Conservation (phyloP, 2,888 invertebrate genomes). For the Amphipoea oculea region DNA sequence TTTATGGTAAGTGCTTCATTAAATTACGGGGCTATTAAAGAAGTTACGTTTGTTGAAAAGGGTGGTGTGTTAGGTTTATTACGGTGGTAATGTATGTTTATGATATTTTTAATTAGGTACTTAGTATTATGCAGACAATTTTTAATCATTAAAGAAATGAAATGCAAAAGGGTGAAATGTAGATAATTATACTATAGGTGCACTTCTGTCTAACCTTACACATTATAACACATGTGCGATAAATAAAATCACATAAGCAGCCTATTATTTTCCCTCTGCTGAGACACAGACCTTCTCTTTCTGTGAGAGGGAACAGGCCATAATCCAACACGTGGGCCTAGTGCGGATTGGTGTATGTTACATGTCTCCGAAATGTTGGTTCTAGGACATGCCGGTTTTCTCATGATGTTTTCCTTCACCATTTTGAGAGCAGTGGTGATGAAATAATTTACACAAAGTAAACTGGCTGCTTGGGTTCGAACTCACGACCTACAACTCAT, state of each 20-base stretch:
- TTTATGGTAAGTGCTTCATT: conserved; percentile 64
- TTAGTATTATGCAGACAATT: not conserved
- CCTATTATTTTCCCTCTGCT: too few relatives aligned
- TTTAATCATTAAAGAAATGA: not conserved
- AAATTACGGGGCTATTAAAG: conserved; percentile 59
- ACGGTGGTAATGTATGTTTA: conserved; percentile 16
- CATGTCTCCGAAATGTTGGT: too few relatives aligned
- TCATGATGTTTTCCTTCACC: too few relatives aligned
- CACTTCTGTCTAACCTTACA: not conserved
- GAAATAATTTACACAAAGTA: too few relatives aligned
- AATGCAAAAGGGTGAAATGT: not conserved
- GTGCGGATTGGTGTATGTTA: too few relatives aligned
- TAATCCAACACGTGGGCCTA: too few relatives aligned
- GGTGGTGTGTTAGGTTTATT: conserved; percentile 53
- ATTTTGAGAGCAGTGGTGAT: too few relatives aligned
- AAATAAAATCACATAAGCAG: not conserved
- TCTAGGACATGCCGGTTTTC: too few relatives aligned
- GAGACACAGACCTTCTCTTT: too few relatives aligned
- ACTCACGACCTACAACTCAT: too few relatives aligned
- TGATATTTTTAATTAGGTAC: not conserved
- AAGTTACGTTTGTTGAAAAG: conserved; percentile 46
- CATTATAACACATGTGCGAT: not conserved
- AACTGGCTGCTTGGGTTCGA: too few relatives aligned
- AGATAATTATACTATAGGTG: not conserved
- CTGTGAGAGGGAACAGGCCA: too few relatives aligned